Evolutionary conservation across 2,888 invertebrate species (phyloP), one percentile per base, ranked within the genome.

Genomic region (Cataglyphis cursor): DNA sequence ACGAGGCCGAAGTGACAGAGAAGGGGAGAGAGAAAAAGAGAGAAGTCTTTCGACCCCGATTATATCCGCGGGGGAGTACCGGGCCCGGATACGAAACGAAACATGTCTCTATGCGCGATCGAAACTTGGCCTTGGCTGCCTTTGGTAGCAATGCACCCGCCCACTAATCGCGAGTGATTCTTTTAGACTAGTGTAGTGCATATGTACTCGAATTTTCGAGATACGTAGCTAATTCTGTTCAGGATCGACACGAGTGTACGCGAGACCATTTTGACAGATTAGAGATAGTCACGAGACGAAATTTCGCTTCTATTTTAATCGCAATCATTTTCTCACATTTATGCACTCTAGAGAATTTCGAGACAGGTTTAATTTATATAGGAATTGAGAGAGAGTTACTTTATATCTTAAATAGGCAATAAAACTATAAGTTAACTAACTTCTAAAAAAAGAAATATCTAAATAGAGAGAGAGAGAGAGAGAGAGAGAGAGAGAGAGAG

Each of bases 21-120:
- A 18, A 9, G 18, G 31, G 3, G 2, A 8, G 51, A n/a, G n/a
- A 9, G 51, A 8, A 82, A 65, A 31, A 31, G 86, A 85, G 85
- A 86, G 82, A 84, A 81, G 85, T 90, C 89, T 88, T 89, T 90
- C 88, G 91, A 91, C 91, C 91, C 85, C 91, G 85, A 88, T 87
- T 24, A 10, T 24, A 51, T 78, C 57, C 38, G 41, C 21, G 24
- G 57, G 9, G 31, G 57, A 38, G 21, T 64, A 38, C n/a, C n/a
- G n/a, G 18, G 24, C 35, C 4, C 8, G 24, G 59, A n/a, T 21
- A 5, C 18, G n/a, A 74, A 59, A 24, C 82, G 64, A 81, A 54
- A 73, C 83, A 72, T 85, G 70, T 84, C 85, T 84, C 73, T 61
- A 82, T 51, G 75, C 80, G 21, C 83, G 90, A 90, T 91, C 88